Evolutionary conservation across 2,113 vertebrate genomes (phyloP).

Genomic region (Heterochromis multidens): DNA sequence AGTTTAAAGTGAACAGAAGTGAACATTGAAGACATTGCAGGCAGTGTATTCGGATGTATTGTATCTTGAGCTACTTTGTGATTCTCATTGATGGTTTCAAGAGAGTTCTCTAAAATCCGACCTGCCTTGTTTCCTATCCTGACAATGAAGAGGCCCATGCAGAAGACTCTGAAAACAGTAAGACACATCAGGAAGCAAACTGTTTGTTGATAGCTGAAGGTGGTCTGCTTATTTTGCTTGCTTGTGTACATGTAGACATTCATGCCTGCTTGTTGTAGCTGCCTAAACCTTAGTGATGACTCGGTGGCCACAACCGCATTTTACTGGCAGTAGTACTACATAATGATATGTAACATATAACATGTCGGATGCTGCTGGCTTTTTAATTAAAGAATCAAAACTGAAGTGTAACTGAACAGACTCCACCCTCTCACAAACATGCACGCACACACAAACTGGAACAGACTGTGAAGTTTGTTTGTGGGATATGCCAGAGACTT

Average conservation of each 20-base stretch:
- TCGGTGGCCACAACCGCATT: not conserved
- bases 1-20: not conserved
- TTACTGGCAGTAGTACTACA: not conserved
- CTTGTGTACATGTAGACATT: not conserved
- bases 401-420: not conserved
- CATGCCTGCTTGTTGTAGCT: not conserved
- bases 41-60: not conserved
- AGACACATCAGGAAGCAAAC: not conserved
- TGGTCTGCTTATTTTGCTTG: not conserved
- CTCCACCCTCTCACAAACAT: not conserved
- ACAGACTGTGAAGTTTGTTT: not conserved
- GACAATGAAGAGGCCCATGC: constrained; percentile 24
- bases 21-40: not conserved
- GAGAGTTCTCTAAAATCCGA: not conserved
- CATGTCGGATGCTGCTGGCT: not conserved
- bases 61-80: not conserved
- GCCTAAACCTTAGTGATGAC: not conserved
- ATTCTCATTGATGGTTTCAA: not conserved
- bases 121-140: not conserved
- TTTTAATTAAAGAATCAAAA: not conserved
- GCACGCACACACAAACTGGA: not conserved
- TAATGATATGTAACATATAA: not conserved
- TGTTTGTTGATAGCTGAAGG: not conserved
- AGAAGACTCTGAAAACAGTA: constrained; percentile 25
- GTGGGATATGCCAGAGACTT: not conserved